Base-by-base conservation (phyloP, 92 coral and sea anemone genomes). In the Parazoanthus atlanticus region DNA sequence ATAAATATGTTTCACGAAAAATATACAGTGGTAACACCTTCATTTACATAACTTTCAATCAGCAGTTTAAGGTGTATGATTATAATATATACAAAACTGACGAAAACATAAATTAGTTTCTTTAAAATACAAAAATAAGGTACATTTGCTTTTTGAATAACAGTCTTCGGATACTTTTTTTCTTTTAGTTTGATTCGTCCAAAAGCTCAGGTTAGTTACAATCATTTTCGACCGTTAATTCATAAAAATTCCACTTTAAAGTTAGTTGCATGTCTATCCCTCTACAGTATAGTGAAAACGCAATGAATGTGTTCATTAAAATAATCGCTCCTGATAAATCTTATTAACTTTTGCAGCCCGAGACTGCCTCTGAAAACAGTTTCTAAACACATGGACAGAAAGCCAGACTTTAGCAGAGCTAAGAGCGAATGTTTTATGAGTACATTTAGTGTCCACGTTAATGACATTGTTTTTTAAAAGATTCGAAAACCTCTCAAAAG, bases 91-190 rank as follows among this genome's bases (percentile, higher is more conserved):
- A 84, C 67, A 84, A 43, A 69, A 84, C 78, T 70, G 78, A 43
- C 29, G 8, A 30, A 17, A 69, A 40, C 40, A 84, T 46, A 84
- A 84, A 70, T 69, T 69, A 70, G 61, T 15, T 84, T 43, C 25
- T 70, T 29, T 84, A 43, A 43, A 70, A 84, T 84, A 84, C 65
- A 84, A 84, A 84, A 84, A 84, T 84, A 84, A 17, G 12, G 30
- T 70, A 21, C 19, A 77, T 46, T 29, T 46, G 52, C 15, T 40
- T 28, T 69, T 28, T 33, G 65, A 0, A 6, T 32, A 67, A 41
- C 49, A 46, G 41, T 73, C 23, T 16, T 73, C 28, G 13, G n/a
- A 7, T 21, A 16, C 9, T 10, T 28, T 67, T 67, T 41, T 34
- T 69, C 26, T 16, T 26, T 16, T 29, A 52, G 49, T 79, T 79